These are phyloP conservation scores for Leptodactylus fallax DNA, from an alignment of 2,797 vertebrate species.

Conservation along the genomic window DNA sequence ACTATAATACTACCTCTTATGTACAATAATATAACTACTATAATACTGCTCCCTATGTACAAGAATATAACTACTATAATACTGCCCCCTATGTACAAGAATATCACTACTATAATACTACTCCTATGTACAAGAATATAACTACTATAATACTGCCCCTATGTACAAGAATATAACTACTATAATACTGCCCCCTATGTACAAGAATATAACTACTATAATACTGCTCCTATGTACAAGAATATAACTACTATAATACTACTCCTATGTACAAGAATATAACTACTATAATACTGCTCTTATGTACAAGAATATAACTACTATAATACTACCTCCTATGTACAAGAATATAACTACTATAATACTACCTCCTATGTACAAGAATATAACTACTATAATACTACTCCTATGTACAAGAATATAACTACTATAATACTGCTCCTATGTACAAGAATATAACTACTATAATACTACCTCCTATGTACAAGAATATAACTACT, in stretches of 20 bases:
- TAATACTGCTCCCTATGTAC: too few species aligned
- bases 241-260: conserved; percentile 26
- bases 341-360: conserved; percentile 13
- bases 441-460: conserved; percentile 14
- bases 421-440: conserved; percentile 9
- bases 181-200: too few species aligned
- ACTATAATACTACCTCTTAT: conserved; percentile 14
- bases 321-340: conserved; percentile 10
- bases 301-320: conserved; percentile 10
- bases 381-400: conserved; percentile 12
- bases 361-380: conserved; percentile 1
- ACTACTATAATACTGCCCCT: too few species aligned
- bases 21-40: too few species aligned
- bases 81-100: too few species aligned
- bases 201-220: conserved; percentile 19
- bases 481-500: conserved; percentile 11
- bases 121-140: too few species aligned
- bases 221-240: not conserved
- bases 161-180: too few species aligned
- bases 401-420: not conserved
- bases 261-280: not conserved
- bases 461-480: conserved; percentile 17
- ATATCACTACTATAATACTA: too few species aligned
- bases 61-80: too few species aligned
- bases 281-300: conserved; percentile 14